Evolutionary conservation across 2,797 vertebrate species (phyloP), one percentile per base, ranked within the genome.

Genomic region (Limnodromus scolopaceus): DNA sequence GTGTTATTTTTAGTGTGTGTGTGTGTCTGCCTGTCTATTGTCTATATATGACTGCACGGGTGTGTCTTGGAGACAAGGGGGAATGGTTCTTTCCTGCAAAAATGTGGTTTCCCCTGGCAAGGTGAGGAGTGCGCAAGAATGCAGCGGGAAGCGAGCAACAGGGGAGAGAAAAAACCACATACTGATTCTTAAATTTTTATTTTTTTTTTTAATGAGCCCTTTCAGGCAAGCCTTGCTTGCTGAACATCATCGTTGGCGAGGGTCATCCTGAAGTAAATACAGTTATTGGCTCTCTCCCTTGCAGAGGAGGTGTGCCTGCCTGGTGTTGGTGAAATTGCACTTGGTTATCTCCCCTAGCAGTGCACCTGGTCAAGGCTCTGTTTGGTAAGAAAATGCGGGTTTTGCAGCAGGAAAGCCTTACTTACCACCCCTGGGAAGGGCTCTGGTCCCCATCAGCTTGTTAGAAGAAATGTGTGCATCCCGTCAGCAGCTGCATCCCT

Each of bases 1-100:
- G n/a, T 71, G 92, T 90, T 97, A 93, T 96, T 96, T 96, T 93
- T 89, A 87, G 91, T 28, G 49, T 86, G 28, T 51, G 91, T 28
- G 49, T 84, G 25, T 51, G 25, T 80, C 49, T 0, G 4, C 55
- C 84, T 76, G 55, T 53, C 81, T 71, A 16, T 58, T 76, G 16
- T 66, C 64, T 60, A 2, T 66, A 0, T 53, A 25, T 16, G 57
- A 90, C 54, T 48, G 15, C n/a, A 36, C 1, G 15, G 23, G 57
- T 6, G 6, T 49, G 53, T 24, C 9, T 6, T 36, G 61, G 84
- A 89, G 86, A 43, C 8, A 3, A 18, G 39, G 45, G 70, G 68
- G 68, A 69, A 20, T 6, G 70, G 70, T 51, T 87, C 28, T 77
- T 46, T 60, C 43, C 84, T 94, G 51, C 48, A 69, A 34, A 87